Evolutionary conservation across 2,113 vertebrate species (phyloP).

Genomic region (Gadus chalcogrammus): DNA sequence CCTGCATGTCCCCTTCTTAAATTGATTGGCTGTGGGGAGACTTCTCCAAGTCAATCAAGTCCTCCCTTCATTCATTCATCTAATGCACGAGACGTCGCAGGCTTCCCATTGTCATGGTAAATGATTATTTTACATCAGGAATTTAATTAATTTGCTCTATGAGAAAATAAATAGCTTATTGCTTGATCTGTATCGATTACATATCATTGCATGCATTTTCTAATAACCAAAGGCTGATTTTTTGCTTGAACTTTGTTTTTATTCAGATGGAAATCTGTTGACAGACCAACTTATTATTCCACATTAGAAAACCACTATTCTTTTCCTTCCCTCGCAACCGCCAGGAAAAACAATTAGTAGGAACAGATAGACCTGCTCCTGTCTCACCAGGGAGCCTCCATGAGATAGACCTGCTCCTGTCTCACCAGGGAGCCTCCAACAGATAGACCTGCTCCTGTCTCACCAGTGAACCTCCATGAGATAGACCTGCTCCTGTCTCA

Average conservation of each 20-base stretch:
- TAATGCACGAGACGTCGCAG: slow-evolving; percentile 35
- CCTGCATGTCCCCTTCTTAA: slow-evolving; percentile 41
- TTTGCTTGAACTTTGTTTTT: slow-evolving; percentile 25
- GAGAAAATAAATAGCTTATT: too few relatives aligned
- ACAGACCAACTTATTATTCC: slow-evolving; percentile 9
- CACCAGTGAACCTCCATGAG: neutral
- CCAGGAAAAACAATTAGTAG: slow-evolving; percentile 16
- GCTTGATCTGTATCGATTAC: neutral
- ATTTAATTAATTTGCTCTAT: too few relatives aligned
- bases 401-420: too few relatives aligned
- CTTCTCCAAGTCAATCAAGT: slow-evolving; percentile 71
- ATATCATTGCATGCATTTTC: neutral
- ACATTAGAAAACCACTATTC: slow-evolving; percentile 10
- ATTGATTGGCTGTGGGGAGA: slow-evolving; percentile 67
- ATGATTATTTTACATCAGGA: slow-evolving; percentile 11
- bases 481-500: neutral
- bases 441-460: too few relatives aligned
- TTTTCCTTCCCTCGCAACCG: neutral
- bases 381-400: too few relatives aligned
- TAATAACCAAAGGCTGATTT: neutral
- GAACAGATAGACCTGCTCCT: too few relatives aligned
- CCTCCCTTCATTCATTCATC: slow-evolving; percentile 45
- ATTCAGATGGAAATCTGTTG: slow-evolving; percentile 43
- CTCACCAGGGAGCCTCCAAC: too few relatives aligned
- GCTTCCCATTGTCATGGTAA: slow-evolving; percentile 20